Evolutionary conservation across 2,888 invertebrate genomes (phyloP).

Genomic region (Stramonita haemastoma): DNA sequence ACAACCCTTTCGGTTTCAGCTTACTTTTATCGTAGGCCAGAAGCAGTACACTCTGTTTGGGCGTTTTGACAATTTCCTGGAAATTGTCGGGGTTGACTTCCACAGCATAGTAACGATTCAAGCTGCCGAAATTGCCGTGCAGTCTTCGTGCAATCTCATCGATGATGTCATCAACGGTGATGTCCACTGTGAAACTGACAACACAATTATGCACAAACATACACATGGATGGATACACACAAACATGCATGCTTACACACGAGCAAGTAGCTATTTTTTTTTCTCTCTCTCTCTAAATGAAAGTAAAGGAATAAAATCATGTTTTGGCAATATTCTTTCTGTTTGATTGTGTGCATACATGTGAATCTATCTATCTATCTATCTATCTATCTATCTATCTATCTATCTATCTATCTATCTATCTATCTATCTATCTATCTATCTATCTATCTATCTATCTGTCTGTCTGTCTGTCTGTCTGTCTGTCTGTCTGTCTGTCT

Average conservation of each 20-base stretch:
- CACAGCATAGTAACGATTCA: slow-evolving; percentile 50
- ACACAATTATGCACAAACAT: background rate
- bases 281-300: background rate
- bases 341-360: background rate
- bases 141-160: slow-evolving; percentile 49
- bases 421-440: too few relatives aligned
- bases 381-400: too few relatives aligned
- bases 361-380: too few relatives aligned
- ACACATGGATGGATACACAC: too few relatives aligned
- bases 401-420: too few relatives aligned
- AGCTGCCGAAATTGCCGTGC: slow-evolving; percentile 51
- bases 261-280: background rate
- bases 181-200: slow-evolving; percentile 50
- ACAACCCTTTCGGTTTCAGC: background rate
- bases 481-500: too few relatives aligned
- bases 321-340: background rate
- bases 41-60: slow-evolving; percentile 50
- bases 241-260: background rate
- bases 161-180: slow-evolving; percentile 54
- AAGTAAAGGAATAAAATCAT: background rate
- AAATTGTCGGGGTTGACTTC: slow-evolving; percentile 50
- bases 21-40: slow-evolving; percentile 51
- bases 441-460: too few relatives aligned
- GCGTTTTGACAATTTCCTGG: slow-evolving; percentile 50
- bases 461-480: too few relatives aligned